phyloP scores from a whole-genome alignment of 2,797 vertebrate genomes.

The Oreochromis mossambicus region DNA sequence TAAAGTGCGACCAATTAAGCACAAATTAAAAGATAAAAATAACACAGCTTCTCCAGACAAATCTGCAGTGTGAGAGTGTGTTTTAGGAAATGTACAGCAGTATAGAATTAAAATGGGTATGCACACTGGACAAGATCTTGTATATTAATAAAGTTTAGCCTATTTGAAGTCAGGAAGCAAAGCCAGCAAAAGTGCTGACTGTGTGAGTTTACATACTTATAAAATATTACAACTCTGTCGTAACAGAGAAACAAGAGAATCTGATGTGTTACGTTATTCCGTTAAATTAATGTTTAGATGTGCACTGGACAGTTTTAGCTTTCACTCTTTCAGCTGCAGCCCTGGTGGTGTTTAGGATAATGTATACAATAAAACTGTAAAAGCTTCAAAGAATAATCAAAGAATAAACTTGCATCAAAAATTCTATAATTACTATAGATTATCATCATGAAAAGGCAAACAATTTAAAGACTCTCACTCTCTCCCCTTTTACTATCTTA shows the following conservation, averaged over 20 bases:
- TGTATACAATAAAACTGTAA: neutral
- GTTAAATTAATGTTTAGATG: neutral
- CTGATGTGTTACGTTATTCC: neutral
- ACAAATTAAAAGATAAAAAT: neutral
- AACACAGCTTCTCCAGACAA: neutral
- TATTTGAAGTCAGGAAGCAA: neutral
- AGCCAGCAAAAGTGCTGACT: neutral
- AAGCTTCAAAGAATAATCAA: rapidly evolving
- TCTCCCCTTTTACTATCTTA: neutral
- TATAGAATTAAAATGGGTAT: neutral
- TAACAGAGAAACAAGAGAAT: neutral
- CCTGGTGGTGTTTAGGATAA: rapidly evolving
- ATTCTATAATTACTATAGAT: neutral
- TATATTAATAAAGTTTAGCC: neutral
- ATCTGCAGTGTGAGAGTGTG: neutral
- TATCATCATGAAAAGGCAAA: neutral
- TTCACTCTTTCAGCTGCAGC: neutral
- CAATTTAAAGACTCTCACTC: neutral
- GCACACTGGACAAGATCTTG: neutral
- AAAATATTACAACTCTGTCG: neutral
- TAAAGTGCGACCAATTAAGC: rapidly evolving
- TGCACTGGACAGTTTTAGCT: rapidly evolving
- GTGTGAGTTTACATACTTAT: neutral
- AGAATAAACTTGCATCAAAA: neutral
- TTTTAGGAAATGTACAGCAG: neutral